A percentile compares a stretch with the other conserved stretches of the same genome.
Evolutionary conservation across 2,888 invertebrate species (phyloP).

Genomic region (Metallyticus violacea): DNA sequence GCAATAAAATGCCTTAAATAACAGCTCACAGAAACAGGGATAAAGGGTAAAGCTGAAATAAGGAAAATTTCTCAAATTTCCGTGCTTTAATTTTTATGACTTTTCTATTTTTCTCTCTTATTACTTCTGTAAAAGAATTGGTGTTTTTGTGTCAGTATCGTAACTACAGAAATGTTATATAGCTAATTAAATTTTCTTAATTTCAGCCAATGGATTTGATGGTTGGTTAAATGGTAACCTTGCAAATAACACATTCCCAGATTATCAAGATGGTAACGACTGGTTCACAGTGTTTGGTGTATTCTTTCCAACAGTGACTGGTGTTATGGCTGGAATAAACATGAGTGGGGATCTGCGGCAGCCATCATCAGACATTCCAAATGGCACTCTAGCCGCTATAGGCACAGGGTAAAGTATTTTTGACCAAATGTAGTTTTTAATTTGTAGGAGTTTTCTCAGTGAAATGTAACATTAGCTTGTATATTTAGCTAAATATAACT

Average conservation of each 20-base stretch:
- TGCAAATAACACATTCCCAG: constrained; percentile 75
- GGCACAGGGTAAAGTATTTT: constrained; percentile 84
- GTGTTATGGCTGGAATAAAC: constrained; percentile 94
- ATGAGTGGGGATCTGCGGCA: constrained; percentile 96
- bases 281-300: constrained; percentile 98
- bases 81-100: background rate
- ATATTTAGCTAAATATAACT: too few relatives aligned
- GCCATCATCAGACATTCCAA: constrained; percentile 89
- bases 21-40: too few relatives aligned
- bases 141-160: background rate
- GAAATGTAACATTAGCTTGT: too few relatives aligned
- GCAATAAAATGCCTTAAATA: too few relatives aligned
- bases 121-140: too few relatives aligned
- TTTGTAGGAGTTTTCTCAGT: too few relatives aligned
- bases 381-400: constrained; percentile 90
- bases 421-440: too few relatives aligned
- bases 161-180: background rate
- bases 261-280: constrained; percentile 74
- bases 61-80: too few relatives aligned
- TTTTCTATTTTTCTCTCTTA: too few relatives aligned
- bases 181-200: constrained; percentile 21
- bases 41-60: too few relatives aligned
- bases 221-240: constrained; percentile 83
- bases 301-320: constrained; percentile 96
- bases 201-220: constrained; percentile 72